These are phyloP conservation scores for Ferdinandea cuprea DNA, from an alignment of 2,888 invertebrate species.

Conservation along the genomic window DNA sequence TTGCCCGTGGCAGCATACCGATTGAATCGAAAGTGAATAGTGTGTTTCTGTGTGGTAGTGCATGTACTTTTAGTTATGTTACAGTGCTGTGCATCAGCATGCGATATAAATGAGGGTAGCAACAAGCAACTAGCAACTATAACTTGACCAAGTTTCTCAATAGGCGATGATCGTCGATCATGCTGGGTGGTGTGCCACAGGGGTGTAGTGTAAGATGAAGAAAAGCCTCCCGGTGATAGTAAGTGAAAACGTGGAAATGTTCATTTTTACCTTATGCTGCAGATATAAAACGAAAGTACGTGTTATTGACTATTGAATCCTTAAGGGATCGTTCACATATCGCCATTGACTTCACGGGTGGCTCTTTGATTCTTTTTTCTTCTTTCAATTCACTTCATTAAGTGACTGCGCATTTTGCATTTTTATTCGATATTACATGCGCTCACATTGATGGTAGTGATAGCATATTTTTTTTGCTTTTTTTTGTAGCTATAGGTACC, in stretches of 20 bases:
- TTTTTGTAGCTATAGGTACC: slow-evolving; percentile 17
- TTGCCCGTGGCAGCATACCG: slow-evolving; percentile 25
- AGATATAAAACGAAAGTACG: background rate
- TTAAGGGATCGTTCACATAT: slow-evolving; percentile 54
- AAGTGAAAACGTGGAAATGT: slow-evolving; percentile 54
- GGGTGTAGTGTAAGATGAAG: slow-evolving; percentile 49
- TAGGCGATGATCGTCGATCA: slow-evolving; percentile 42
- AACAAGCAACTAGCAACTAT: no score
- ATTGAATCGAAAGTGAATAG: background rate
- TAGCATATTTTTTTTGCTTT: slow-evolving; percentile 4
- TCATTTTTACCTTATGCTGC: slow-evolving; percentile 42
- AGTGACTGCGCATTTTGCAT: slow-evolving; percentile 66
- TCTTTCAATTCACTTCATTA: slow-evolving; percentile 24
- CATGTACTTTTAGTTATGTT: slow-evolving; percentile 7
- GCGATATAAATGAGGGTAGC: slow-evolving; percentile 56
- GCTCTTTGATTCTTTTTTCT: slow-evolving; percentile 56
- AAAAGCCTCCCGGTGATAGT: slow-evolving; percentile 37
- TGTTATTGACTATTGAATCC: slow-evolving; percentile 42
- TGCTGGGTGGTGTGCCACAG: slow-evolving; percentile 69
- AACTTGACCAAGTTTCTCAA: slow-evolving; percentile 62
- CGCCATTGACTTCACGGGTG: slow-evolving; percentile 66
- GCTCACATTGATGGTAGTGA: slow-evolving; percentile 35
- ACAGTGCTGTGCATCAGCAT: slow-evolving; percentile 25
- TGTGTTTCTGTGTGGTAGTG: no score
- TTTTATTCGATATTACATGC: slow-evolving; percentile 39